phyloP scores from a whole-genome alignment of 2,113 vertebrate genomes.

The Chaetodon auriga region DNA sequence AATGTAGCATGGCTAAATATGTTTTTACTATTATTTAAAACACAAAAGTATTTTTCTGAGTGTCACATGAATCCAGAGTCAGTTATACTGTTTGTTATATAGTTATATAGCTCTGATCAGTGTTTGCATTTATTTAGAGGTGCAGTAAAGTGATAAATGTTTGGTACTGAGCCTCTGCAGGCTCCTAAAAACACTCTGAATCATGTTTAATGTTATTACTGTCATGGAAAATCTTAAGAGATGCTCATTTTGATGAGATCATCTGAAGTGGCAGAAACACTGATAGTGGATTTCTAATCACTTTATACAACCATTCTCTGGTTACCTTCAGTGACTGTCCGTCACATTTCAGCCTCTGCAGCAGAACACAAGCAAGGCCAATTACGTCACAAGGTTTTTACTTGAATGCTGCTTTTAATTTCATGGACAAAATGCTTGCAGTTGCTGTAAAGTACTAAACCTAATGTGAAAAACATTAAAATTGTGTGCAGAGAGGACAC shows the following conservation, averaged over 20 bases:
- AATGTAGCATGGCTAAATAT: background rate
- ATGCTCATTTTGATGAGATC: background rate
- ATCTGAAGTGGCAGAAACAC: slow-evolving; percentile 26
- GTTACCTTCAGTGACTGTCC: slow-evolving; percentile 6
- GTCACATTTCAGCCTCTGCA: slow-evolving; percentile 12
- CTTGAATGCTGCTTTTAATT: background rate
- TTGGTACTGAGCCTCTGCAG: background rate
- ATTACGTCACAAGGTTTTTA: background rate
- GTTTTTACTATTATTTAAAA: background rate
- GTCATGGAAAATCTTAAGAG: slow-evolving; percentile 6
- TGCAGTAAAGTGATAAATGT: background rate
- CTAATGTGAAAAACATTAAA: too few species aligned
- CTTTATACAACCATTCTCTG: slow-evolving; percentile 30
- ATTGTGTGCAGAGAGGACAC: background rate
- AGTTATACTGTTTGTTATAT: background rate
- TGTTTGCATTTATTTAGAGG: background rate
- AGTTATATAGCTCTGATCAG: background rate
- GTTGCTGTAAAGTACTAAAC: too few species aligned
- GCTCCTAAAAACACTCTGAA: background rate
- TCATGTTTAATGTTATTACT: background rate
- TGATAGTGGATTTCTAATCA: background rate
- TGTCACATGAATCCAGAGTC: background rate
- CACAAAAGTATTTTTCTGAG: background rate
- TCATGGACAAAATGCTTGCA: background rate
- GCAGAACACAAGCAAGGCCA: background rate